These are phyloP conservation scores for Limnephilus marmoratus DNA, from an alignment of 2,888 invertebrate species.

Conservation along the genomic window DNA sequence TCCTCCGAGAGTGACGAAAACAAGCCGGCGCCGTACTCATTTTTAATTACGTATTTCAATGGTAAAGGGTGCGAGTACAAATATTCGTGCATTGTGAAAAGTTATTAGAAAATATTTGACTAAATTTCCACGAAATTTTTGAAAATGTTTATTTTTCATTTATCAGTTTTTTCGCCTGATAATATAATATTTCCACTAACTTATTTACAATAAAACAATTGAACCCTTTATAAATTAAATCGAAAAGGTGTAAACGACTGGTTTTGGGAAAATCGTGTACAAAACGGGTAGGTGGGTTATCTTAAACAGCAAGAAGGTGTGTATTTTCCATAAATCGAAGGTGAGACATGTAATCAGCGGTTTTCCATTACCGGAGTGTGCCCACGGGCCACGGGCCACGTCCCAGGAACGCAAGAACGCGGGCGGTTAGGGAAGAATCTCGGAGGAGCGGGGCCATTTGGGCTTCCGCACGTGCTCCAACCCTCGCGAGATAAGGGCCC, in stretches of 20 bases:
- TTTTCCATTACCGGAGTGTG: slow-evolving; percentile 31
- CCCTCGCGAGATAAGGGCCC: slow-evolving; percentile 36
- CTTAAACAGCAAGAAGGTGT: neutral
- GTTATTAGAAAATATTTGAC: neutral
- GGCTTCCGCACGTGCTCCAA: slow-evolving; percentile 51
- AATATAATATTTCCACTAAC: neutral
- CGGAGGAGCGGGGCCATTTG: slow-evolving; percentile 50
- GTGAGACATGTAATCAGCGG: slow-evolving; percentile 35
- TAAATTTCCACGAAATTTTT: neutral
- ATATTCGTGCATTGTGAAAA: neutral
- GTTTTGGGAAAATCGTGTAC: neutral
- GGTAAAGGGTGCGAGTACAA: neutral
- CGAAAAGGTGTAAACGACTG: neutral
- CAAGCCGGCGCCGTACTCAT: neutral
- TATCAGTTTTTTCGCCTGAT: no score
- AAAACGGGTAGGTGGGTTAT: neutral
- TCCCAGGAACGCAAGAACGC: neutral
- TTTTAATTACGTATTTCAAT: neutral
- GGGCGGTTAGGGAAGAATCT: neutral
- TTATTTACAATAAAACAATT: neutral
- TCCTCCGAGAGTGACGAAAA: neutral
- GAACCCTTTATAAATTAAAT: neutral
- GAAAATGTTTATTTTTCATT: neutral
- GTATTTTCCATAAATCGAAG: slow-evolving; percentile 23
- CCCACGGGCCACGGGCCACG: slow-evolving; percentile 2